Base-by-base conservation (phyloP, 2,888 invertebrate species). In the Stenotaenia linearis region DNA sequence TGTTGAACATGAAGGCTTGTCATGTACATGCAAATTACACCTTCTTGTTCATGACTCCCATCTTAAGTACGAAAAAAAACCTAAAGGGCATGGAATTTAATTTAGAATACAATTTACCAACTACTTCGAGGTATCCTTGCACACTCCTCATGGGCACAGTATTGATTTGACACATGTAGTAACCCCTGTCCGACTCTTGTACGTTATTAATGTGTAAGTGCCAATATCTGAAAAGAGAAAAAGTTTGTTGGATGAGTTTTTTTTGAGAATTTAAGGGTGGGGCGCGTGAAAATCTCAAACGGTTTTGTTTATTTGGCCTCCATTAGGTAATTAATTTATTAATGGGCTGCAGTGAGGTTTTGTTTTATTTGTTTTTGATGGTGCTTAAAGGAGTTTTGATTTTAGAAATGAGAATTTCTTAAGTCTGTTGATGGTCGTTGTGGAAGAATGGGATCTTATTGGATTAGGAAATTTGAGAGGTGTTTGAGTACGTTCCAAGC, bases 101-200 rank as follows among this genome's bases (percentile, higher is more conserved):
- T n/a, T n/a, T n/a, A n/a, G n/a, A n/a, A n/a, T n/a, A n/a, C n/a
- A n/a, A n/a, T n/a, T n/a, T 86, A 95, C 95, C 94, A 85, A 93
- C 92, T 23, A 95, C 94, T 85, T 95, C 94, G 80, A 95, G 90
- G 85, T 95, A 95, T 12, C 95, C 95, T 80, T 93, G 90, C 87
- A 94, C 93, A 85, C 93, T 94, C 87, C 92, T 94, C 93, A 95
- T 93, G 79, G 91, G 90, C 81, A 91, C 92, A 0, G 94, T 95
- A 88, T 95, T 95, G 84, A 95, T 94, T 89, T 95, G 95, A 85
- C 95, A 95, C 93, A 95, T 94, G 87, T 95, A 95, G 86, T 95
- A 95, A 81, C 93, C 95, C 75, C 92, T 90, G 86, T 95, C 95
- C 69, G 91, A 90, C 83, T 93, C 94, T 82, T 92, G 90, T 78